Conservation (phyloP, 2,888 invertebrate species). For the Agrochola lota region DNA sequence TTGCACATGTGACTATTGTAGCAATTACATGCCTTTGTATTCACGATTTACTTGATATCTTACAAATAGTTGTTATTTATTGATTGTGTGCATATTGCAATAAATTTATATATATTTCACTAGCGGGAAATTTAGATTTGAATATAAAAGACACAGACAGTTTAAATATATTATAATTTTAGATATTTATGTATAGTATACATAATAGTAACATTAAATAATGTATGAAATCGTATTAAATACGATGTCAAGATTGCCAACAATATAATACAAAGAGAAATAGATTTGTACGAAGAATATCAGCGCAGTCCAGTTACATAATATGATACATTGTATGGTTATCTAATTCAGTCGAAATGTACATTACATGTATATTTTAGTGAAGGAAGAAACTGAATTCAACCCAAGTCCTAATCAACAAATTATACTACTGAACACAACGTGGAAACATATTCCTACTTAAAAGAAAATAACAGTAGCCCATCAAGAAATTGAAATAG, state of each 20-base stretch:
- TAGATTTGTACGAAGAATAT: slow-evolving; percentile 87
- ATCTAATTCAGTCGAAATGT: slow-evolving; percentile 81
- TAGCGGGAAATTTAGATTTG: neutral
- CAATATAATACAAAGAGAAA: slow-evolving; percentile 80
- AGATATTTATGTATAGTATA: slow-evolving; percentile 71
- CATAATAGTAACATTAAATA: slow-evolving; percentile 75
- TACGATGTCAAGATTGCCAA: slow-evolving; percentile 81
- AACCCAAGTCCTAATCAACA: slow-evolving; percentile 56
- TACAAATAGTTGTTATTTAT: slow-evolving; percentile 8
- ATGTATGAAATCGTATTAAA: slow-evolving; percentile 79
- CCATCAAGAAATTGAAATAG: slow-evolving; percentile 45
- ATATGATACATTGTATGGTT: slow-evolving; percentile 73
- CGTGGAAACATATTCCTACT: slow-evolving; percentile 71
- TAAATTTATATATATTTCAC: neutral
- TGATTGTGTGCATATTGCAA: neutral
- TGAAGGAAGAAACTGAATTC: slow-evolving; percentile 61
- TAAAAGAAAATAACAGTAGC: slow-evolving; percentile 53
- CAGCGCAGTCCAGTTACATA: slow-evolving; percentile 78
- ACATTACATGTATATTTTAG: slow-evolving; percentile 64
- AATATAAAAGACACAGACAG: slow-evolving; percentile 37
- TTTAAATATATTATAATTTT: slow-evolving; percentile 74
- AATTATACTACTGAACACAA: slow-evolving; percentile 79
- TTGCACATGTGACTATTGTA: slow-evolving; percentile 13
- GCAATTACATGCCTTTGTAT: slow-evolving; percentile 3
- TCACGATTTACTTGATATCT: neutral